These are phyloP conservation scores for Neodon shergylaensis DNA, from an alignment of 2,113 vertebrate genomes.

Conservation along the genomic window DNA sequence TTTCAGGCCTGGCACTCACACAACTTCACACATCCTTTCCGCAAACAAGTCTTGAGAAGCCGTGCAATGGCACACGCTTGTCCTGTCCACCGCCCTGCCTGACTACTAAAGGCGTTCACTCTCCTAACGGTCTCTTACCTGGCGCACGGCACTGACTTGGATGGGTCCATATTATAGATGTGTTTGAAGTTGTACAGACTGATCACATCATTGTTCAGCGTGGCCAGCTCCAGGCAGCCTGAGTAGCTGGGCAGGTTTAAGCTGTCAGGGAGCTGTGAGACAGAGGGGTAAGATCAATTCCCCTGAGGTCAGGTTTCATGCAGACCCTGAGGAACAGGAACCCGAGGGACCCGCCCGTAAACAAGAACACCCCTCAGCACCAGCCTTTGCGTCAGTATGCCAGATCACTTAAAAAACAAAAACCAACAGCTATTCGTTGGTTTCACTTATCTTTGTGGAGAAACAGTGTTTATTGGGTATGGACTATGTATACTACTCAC, in stretches of 20 bases:
- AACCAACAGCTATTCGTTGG: neutral
- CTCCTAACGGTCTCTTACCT: constrained; percentile 82
- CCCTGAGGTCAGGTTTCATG: neutral
- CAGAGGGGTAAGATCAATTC: constrained; percentile 12
- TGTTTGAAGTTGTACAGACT: constrained; percentile 97
- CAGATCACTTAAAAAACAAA: neutral
- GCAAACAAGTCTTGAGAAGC: neutral
- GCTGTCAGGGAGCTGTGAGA: constrained; percentile 91
- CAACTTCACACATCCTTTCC: neutral
- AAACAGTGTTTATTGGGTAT: neutral
- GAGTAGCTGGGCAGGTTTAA: constrained; percentile 93
- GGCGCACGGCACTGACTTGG: constrained; percentile 90
- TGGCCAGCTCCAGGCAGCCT: constrained; percentile 95
- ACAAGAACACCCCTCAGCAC: neutral
- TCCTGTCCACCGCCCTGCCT: neutral
- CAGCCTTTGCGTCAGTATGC: neutral
- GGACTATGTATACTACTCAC: neutral
- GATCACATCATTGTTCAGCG: constrained; percentile 95
- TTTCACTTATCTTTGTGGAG: neutral
- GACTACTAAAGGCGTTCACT: neutral
- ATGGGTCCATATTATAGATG: constrained; percentile 90
- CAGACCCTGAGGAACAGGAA: neutral
- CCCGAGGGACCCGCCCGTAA: neutral
- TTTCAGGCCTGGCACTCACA: neutral
- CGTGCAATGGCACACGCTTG: neutral